Evolutionary conservation across 2,888 invertebrate species (phyloP), one percentile per base, ranked within the genome.

Genomic region (Diarsia mendica): DNA sequence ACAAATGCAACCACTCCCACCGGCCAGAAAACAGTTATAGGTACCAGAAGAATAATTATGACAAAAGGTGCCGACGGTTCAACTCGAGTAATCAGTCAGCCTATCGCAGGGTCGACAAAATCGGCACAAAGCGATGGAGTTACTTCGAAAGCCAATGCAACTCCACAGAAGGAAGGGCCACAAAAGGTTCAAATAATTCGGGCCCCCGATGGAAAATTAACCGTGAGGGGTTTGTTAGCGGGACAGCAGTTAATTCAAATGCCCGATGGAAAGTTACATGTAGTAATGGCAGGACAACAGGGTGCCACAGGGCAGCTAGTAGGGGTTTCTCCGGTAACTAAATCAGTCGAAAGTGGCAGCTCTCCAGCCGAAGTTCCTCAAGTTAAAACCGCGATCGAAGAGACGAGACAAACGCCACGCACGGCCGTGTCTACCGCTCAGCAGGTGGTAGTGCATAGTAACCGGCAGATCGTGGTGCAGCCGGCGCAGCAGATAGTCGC

Each of bases 201-300:
- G 85, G 98, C 98, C 0, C 98, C 98, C 0, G 99, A 99, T 93
- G 99, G 99, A 44, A 99, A 99, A 94, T 96, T 99, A 23, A 98
- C 99, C 88, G 99, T 99, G 2, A 97, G 98, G 79, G 99, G 99
- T 0, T 96, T 99, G 13, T 97, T 98, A 93, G 98, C 99, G 65
- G 99, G 99, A 72, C 99, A 99, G 91, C 99, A 99, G 91, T 96
- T 99, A 74, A 98, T 99, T 63, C 98, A 99, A 92, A 98, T 99
- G 97, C 98, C 99, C 0, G 99, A 99, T 93, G 99, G 99, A 0
- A 98, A 99, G 92, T 95, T 99, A 44, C 99, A 99, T 91, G 98
- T 99, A 28, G 97, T 98, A 53, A 98, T 97, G 92, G 97, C 97
- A 15, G 97, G 97, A 11, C 97, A 97, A 90, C 96, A 97, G 64